A percentile compares a stretch with the other conserved stretches of the same genome.
These are phyloP conservation scores for Hypotaenidia philippensis DNA, from an alignment of 2,797 vertebrate genomes.

Conservation along the genomic window DNA sequence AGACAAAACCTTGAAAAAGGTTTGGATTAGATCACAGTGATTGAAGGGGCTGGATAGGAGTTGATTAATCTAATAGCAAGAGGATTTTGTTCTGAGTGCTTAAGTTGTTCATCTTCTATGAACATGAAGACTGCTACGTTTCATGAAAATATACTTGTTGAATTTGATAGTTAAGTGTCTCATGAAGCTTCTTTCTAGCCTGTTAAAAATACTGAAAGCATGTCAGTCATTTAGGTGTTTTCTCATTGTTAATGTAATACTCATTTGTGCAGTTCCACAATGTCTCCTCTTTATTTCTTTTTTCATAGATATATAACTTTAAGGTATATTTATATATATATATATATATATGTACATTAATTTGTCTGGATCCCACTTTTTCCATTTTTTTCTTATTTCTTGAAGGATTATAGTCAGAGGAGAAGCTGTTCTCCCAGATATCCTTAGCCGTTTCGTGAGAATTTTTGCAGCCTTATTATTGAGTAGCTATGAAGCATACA, in stretches of 20 bases:
- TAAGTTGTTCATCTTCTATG: not conserved
- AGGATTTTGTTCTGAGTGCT: not conserved
- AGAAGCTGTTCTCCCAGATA: not conserved
- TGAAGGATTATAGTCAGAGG: not conserved
- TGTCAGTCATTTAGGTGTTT: not conserved
- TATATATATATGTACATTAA: not conserved
- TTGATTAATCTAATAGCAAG: not conserved
- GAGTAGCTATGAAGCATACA: not conserved
- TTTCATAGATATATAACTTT: not conserved
- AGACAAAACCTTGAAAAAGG: not conserved
- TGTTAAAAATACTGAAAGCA: not conserved
- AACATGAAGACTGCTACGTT: not conserved
- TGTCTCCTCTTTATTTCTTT: not conserved
- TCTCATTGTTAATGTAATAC: not conserved
- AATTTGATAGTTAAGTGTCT: not conserved
- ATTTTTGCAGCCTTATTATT: not conserved
- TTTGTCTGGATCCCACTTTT: not conserved
- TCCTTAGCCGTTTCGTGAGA: not conserved
- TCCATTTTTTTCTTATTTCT: not conserved
- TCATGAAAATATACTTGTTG: not conserved
- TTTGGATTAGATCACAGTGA: not conserved
- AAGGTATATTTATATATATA: not conserved
- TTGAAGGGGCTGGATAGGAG: not conserved
- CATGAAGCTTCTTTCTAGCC: not conserved
- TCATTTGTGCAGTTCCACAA: not conserved